Evolutionary conservation across 2,888 invertebrate genomes (phyloP), one percentile per base, ranked within the genome.

Genomic region (Ennomos fuscantarius): DNA sequence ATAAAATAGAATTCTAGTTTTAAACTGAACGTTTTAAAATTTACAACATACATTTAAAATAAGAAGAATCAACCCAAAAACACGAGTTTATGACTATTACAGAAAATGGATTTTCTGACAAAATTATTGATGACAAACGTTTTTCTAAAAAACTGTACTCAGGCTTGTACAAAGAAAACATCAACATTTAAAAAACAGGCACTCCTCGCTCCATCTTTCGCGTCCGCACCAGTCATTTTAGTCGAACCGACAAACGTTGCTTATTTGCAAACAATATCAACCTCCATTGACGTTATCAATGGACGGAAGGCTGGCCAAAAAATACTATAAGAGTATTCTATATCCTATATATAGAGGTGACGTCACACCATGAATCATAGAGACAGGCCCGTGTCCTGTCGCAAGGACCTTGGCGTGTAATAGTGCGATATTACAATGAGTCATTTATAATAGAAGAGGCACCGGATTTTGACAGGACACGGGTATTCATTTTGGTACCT

Each of bases 281-380:
- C 68, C 69, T 65, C 72, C 68, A 62, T 63, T 66, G 72, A 74
- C 72, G 73, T 66, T n/a, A 83, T 87, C 78, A 88, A 88, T 87
- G 86, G 80, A 78, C 84, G 87, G 87, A 88, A 85, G 83, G 74
- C 67, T 68, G 73, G 65, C 81, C 81, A 81, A 81, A 84, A 81
- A 78, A 76, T 75, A 76, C 74, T 75, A 77, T 69, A 50, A 67
- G 68, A 71, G 73, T 75, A 68, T 72, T 61, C 68, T 68, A 60
- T 64, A 67, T 68, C 63, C 72, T 72, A 74, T 71, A 63, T 66
- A 73, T 65, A 63, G 45, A 53, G 42, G 51, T 77, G 76, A 76
- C 75, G 79, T 73, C 72, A 73, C 43, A 15, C 46, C 45, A 48
- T 79, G 78, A 79, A 61, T 80, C 81, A 80, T 63, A 62, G 50